These are phyloP conservation scores for Aplochiton taeniatus DNA, from an alignment of 2,797 vertebrate genomes.

Conservation along the genomic window DNA sequence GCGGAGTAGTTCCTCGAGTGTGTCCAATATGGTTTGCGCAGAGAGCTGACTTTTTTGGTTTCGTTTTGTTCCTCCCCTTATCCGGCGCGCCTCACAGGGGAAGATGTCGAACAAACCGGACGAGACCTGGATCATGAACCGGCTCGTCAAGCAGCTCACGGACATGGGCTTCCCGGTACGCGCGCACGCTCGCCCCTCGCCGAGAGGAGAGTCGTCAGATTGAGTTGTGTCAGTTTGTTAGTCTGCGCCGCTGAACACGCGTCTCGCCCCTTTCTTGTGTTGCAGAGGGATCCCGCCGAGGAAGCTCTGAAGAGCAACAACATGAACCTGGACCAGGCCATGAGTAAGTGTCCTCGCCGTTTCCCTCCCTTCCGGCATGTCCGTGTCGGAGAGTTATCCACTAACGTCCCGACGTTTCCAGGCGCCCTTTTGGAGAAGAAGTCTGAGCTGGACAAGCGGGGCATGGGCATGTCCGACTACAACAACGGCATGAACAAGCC, in stretches of 20 bases:
- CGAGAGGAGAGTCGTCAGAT: too few relatives aligned
- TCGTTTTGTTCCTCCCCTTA: too few relatives aligned
- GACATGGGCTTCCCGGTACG: constrained; percentile 99
- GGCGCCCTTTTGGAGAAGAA: constrained; percentile 99
- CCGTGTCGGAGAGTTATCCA: too few relatives aligned
- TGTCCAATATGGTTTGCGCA: too few relatives aligned
- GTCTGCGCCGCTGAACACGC: too few relatives aligned
- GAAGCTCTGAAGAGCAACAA: constrained; percentile 98
- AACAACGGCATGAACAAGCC: constrained; percentile 94
- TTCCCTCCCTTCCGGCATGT: background rate
- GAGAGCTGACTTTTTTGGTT: too few relatives aligned
- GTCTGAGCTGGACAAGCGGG: constrained; percentile 96
- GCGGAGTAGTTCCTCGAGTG: too few relatives aligned
- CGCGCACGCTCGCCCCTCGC: constrained; percentile 10
- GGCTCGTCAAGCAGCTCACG: constrained; percentile 97
- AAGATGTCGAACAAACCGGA: constrained; percentile 93
- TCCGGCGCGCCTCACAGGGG: constrained; percentile 70
- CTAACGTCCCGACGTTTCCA: constrained; percentile 37
- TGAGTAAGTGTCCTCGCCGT: constrained; percentile 83
- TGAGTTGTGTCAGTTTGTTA: too few relatives aligned
- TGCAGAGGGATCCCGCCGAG: constrained; percentile 98
- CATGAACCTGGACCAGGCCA: constrained; percentile 99
- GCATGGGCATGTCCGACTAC: constrained; percentile 94
- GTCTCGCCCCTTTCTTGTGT: constrained; percentile 15
- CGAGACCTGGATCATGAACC: constrained; percentile 94